Evolutionary conservation across 2,888 invertebrate genomes (phyloP).

Genomic region (Plagiodera versicolora): DNA sequence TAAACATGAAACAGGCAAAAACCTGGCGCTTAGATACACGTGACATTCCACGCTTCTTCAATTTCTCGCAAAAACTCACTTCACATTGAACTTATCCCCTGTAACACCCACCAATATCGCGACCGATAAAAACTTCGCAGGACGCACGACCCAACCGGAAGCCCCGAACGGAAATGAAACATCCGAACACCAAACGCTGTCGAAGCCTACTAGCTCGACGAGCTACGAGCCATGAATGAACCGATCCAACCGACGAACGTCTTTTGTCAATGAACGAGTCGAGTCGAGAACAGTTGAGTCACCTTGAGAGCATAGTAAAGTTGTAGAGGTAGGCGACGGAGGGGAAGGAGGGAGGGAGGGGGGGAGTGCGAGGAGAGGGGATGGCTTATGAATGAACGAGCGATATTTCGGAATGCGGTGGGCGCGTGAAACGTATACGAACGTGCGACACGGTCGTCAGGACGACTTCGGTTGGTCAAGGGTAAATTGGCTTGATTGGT

Average conservation of each 20-base stretch:
- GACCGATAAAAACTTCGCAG: not conserved
- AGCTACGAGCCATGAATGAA: constrained; percentile 18
- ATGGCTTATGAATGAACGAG: not conserved
- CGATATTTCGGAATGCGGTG: constrained; percentile 1
- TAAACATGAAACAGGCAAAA: too few species aligned
- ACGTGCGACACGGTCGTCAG: not conserved
- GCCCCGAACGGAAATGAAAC: not conserved
- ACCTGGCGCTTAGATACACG: too few species aligned
- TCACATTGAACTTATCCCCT: too few species aligned
- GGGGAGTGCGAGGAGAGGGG: not conserved
- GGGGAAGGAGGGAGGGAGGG: not conserved
- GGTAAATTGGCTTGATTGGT: too few species aligned
- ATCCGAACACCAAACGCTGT: not conserved
- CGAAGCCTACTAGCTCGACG: constrained; percentile 5
- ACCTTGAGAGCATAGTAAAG: constrained; percentile 21
- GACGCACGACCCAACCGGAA: not conserved
- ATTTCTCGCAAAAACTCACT: too few species aligned
- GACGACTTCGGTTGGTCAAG: too few species aligned
- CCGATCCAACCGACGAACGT: not conserved
- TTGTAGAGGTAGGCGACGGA: constrained; percentile 9
- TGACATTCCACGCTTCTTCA: too few species aligned
- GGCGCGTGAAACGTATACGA: not conserved
- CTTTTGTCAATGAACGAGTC: constrained; percentile 22
- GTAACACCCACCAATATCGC: not conserved
- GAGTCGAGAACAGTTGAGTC: too few species aligned